Percentiles rank a stretch among this genome's conserved stretches.
These are phyloP conservation scores for Hipparchia semele DNA, from an alignment of 2,888 invertebrate genomes.

Conservation along the genomic window DNA sequence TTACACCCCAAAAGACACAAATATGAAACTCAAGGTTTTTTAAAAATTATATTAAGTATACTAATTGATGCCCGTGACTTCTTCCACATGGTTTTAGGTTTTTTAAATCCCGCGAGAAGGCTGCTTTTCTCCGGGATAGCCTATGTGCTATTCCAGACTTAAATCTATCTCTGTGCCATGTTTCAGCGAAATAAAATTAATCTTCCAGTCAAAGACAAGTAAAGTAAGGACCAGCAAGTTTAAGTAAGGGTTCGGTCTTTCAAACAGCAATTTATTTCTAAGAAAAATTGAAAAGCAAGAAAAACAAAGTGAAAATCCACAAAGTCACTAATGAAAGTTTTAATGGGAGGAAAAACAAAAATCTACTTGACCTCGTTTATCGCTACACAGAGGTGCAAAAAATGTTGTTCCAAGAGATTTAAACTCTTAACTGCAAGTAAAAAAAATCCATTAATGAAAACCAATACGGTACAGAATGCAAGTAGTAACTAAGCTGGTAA, in stretches of 20 bases:
- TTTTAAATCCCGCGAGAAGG: too few species aligned
- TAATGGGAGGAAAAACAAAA: conserved; percentile 70
- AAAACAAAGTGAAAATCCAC: conserved; percentile 44
- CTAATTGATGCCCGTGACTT: too few species aligned
- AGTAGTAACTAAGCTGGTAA: too few species aligned
- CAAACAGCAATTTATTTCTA: conserved; percentile 15
- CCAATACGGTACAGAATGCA: too few species aligned
- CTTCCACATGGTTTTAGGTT: too few species aligned
- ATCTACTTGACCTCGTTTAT: conserved; percentile 71
- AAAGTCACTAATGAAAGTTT: conserved; percentile 80
- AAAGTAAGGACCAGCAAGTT: neutral
- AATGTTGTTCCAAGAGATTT: neutral
- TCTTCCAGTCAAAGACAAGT: neutral
- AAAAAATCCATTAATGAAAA: too few species aligned
- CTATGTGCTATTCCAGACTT: too few species aligned
- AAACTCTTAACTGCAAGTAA: neutral
- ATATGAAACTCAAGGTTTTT: too few species aligned
- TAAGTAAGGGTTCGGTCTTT: neutral
- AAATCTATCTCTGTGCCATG: too few species aligned
- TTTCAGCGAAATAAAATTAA: neutral
- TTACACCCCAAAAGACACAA: too few species aligned
- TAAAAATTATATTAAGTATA: too few species aligned
- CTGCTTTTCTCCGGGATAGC: too few species aligned
- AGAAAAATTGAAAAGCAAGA: neutral
- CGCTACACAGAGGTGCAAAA: conserved; percentile 49